Conservation (phyloP, 1,140 invertebrate genomes). For the Aphelenchoides besseyi region DNA sequence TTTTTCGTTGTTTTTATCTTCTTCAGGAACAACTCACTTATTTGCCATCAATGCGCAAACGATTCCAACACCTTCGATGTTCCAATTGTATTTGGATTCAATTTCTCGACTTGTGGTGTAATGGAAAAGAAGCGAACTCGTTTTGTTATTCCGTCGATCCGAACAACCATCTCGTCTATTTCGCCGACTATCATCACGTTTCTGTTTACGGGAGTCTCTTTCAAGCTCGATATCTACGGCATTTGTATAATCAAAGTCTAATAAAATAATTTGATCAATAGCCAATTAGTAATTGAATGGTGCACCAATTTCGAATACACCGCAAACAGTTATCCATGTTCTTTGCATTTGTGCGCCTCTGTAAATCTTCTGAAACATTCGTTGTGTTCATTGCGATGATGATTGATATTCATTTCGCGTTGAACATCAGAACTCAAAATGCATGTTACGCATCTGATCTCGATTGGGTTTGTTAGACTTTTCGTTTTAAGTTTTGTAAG, state of each 20-base stretch:
- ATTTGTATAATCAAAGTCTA: background rate
- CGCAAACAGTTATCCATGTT: background rate
- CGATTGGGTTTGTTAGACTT: no score
- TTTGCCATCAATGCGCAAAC: slow-evolving; percentile 7
- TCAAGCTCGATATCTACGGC: background rate
- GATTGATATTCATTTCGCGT: background rate
- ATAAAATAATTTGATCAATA: background rate
- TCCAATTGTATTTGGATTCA: background rate
- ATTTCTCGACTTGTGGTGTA: slow-evolving; percentile 1
- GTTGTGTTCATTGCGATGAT: background rate
- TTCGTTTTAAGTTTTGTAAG: no score
- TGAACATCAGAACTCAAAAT: no score
- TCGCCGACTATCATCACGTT: slow-evolving; percentile 14
- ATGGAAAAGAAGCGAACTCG: background rate
- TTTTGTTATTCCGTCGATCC: background rate
- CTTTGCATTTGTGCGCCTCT: background rate
- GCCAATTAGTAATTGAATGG: background rate
- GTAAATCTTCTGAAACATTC: background rate
- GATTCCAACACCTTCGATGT: background rate
- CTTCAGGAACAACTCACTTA: slow-evolving; percentile 1
- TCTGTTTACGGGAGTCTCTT: background rate
- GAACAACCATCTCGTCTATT: background rate
- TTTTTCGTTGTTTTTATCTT: background rate
- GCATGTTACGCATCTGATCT: no score
- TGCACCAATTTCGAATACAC: background rate